Conservation (phyloP, 2,113 vertebrate genomes). For the Larimichthys crocea region DNA sequence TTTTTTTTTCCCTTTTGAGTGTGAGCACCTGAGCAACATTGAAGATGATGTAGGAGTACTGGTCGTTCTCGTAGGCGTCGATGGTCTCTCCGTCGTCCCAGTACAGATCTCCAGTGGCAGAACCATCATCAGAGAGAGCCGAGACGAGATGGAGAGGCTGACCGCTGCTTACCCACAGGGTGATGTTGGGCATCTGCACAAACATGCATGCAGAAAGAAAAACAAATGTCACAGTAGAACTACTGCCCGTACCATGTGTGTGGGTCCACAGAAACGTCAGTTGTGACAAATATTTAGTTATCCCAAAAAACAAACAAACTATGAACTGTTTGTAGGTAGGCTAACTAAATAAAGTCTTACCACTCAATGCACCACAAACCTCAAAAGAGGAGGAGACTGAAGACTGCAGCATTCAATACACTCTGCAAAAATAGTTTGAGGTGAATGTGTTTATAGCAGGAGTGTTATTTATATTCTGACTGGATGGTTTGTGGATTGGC, state of each 20-base stretch:
- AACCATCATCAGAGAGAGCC: conserved; percentile 78
- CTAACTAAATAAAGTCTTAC: no score
- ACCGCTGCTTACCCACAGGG: conserved; percentile 80
- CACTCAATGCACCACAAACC: no score
- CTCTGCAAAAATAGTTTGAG: no score
- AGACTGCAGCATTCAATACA: no score
- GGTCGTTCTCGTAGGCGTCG: conserved; percentile 84
- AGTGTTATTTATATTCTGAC: not conserved
- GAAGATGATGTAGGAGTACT: conserved; percentile 87
- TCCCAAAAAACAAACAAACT: not conserved
- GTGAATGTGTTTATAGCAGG: no score
- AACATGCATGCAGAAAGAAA: not conserved
- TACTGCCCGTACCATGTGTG: not conserved
- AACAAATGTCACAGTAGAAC: not conserved
- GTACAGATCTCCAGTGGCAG: conserved; percentile 87
- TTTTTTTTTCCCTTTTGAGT: not conserved
- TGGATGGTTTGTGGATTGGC: not conserved
- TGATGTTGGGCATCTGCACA: conserved; percentile 85
- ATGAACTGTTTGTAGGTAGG: no score
- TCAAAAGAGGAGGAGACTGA: no score
- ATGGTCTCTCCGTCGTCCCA: conserved; percentile 90
- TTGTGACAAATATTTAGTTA: not conserved
- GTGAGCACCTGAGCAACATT: conserved; percentile 81
- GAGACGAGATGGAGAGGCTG: conserved; percentile 86
- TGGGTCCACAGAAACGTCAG: not conserved